phyloP scores from a whole-genome alignment of 1,140 invertebrate genomes.

The Batillaria attramentaria region DNA sequence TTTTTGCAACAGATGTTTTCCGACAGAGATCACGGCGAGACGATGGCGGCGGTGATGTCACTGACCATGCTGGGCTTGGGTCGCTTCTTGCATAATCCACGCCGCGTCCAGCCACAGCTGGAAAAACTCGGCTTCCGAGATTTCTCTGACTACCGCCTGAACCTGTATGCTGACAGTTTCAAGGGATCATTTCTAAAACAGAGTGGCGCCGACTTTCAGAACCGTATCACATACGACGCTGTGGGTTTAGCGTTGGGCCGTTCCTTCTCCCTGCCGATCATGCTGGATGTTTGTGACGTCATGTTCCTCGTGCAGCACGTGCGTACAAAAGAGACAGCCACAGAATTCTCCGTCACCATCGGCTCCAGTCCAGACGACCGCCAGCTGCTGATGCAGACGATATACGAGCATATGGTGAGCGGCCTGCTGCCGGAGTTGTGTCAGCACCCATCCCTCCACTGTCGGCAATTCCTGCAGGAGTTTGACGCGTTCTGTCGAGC shows the following conservation, averaged over 20 bases:
- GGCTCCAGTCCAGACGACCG: neutral
- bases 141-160: neutral
- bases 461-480: neutral
- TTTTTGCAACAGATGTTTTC: constrained; percentile 10
- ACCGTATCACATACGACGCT: constrained; percentile 12
- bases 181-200: neutral
- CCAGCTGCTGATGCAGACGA: neutral
- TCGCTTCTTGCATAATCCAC: neutral
- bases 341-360: neutral
- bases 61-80: constrained; percentile 24
- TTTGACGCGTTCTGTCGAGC: neutral
- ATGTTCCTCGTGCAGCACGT: neutral
- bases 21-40: neutral
- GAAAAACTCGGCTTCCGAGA: neutral
- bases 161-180: neutral
- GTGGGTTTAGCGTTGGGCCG: neutral
- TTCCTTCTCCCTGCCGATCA: neutral
- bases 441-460: constrained; percentile 9
- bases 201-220: neutral
- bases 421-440: neutral
- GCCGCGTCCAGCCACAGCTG: neutral
- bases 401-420: neutral
- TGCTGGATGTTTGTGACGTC: neutral
- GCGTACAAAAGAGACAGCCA: neutral
- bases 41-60: constrained; percentile 14